Base-by-base conservation (phyloP, 2,113 vertebrate genomes). In the Oreochromis tanganicae region DNA sequence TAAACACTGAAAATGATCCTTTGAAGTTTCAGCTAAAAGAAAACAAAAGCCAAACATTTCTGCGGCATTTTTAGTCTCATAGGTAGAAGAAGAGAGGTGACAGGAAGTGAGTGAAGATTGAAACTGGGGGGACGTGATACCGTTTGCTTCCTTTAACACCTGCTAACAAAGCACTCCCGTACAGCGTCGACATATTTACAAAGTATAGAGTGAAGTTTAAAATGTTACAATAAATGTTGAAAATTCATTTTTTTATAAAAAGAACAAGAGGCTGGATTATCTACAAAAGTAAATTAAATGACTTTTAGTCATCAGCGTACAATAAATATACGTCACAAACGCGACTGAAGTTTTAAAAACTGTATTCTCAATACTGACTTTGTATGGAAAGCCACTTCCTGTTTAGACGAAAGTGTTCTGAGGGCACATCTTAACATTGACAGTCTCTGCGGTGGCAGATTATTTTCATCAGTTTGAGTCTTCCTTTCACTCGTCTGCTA, bases 101-200 rank as follows among this genome's bases (percentile, higher is more conserved):
- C 57, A 80, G 57, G 46, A 85, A 78, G 82, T 29, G 71, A 50
- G 27, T 78, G 71, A 8, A 78, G 43, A 50, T n/a, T 78, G 71
- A 78, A 78, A 78, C 16, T 19, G 9, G 24, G 71, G 38, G 24
- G 71, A 17, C 61, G 61, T 2, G 61, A 38, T 7, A n/a, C 9
- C 10, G 4, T 1, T 66, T 8, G 63, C 34, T n/a, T 19, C 19
- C 63, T 34, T n/a, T n/a, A 19, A 75, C 71, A 75, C 14, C 71
- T 29, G 41, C 79, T 24, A 57, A 21, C 43, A n/a, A 19, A 29
- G 71, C 43, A 14, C 41, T 17, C 36, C 32, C 14, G 38, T 5
- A 2, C 63, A 14, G 63, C 14, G 21, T 16, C 8, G 1, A 32
- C 71, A 50, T 50, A 10, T 29, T 27, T 27, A 73, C 8, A 0